These are phyloP conservation scores for Strongylocentrotus purpuratus DNA, from an alignment of 35 echinoderm and acorn worm species.

Conservation along the genomic window DNA sequence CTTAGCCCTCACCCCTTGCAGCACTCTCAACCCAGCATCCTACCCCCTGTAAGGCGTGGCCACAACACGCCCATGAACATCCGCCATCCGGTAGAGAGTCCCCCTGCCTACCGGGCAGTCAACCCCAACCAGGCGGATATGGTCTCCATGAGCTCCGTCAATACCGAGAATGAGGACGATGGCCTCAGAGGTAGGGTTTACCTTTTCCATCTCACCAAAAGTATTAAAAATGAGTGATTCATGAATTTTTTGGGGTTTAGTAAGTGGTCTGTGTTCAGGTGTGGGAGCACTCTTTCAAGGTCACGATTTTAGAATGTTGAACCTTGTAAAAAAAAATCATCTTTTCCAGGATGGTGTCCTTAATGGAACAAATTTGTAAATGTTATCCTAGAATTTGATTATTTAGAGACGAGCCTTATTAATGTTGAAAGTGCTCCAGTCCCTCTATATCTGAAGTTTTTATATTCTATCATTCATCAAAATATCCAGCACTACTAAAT, in stretches of 20 bases:
- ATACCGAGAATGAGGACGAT: slow-evolving; percentile 84
- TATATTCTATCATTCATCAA: too few relatives aligned
- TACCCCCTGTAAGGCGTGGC: slow-evolving; percentile 58
- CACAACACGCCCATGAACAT: slow-evolving; percentile 43
- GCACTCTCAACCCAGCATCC: slow-evolving; percentile 83
- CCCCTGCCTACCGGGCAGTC: slow-evolving; percentile 68
- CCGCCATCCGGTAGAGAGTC: slow-evolving; percentile 45
- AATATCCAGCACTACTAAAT: too few relatives aligned
- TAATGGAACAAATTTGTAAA: neutral
- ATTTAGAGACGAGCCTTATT: too few relatives aligned
- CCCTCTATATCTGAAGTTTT: too few relatives aligned
- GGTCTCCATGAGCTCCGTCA: slow-evolving; percentile 82
- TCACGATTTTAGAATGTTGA: neutral
- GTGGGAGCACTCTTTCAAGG: neutral
- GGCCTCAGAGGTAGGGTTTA: slow-evolving; percentile 71
- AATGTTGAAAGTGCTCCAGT: too few relatives aligned
- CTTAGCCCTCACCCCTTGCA: slow-evolving; percentile 75
- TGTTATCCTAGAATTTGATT: neutral
- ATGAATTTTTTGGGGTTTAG: neutral
- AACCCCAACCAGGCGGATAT: slow-evolving; percentile 55
- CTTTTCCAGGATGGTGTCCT: neutral
- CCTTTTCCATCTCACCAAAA: neutral
- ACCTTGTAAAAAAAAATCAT: neutral
- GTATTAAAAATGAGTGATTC: neutral
- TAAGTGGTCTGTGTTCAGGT: neutral